phyloP scores from a whole-genome alignment of 2,888 invertebrate species.

The Drosophila aldrichi region DNA sequence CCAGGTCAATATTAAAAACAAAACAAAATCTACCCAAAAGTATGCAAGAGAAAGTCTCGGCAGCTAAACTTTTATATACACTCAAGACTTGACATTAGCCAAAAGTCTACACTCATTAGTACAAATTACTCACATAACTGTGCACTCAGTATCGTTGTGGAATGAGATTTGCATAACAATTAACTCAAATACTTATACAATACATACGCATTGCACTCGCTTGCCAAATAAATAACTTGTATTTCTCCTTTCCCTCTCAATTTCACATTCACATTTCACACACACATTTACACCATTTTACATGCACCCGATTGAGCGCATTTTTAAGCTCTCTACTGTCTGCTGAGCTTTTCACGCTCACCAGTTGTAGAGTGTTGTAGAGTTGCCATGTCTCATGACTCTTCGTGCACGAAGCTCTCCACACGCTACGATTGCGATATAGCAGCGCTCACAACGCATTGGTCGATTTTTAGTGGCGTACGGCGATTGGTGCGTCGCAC shows the following conservation, averaged over 20 bases:
- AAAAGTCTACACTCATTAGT: conserved; percentile 12
- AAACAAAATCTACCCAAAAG: conserved; percentile 40
- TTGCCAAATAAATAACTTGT: background rate
- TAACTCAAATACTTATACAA: background rate
- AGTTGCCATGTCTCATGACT: conserved; percentile 38
- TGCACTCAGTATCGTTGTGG: background rate
- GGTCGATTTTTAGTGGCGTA: conserved; percentile 22
- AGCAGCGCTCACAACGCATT: conserved; percentile 29
- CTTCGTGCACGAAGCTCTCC: conserved; percentile 28
- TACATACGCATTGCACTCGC: background rate
- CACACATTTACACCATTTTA: background rate
- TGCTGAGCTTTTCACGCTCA: conserved; percentile 31
- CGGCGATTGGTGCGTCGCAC: conserved; percentile 34
- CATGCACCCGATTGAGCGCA: background rate
- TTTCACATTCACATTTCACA: background rate
- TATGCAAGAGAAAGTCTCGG: conserved; percentile 24
- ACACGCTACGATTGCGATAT: conserved; percentile 13
- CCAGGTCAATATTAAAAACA: background rate
- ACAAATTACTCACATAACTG: background rate
- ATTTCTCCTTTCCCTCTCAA: background rate
- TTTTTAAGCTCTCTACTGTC: conserved; percentile 24
- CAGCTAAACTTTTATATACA: background rate
- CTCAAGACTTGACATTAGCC: background rate
- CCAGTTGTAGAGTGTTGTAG: conserved; percentile 46
- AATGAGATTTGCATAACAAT: background rate